Base-by-base conservation (phyloP, 2,113 vertebrate genomes). In the Megalops atlanticus region DNA sequence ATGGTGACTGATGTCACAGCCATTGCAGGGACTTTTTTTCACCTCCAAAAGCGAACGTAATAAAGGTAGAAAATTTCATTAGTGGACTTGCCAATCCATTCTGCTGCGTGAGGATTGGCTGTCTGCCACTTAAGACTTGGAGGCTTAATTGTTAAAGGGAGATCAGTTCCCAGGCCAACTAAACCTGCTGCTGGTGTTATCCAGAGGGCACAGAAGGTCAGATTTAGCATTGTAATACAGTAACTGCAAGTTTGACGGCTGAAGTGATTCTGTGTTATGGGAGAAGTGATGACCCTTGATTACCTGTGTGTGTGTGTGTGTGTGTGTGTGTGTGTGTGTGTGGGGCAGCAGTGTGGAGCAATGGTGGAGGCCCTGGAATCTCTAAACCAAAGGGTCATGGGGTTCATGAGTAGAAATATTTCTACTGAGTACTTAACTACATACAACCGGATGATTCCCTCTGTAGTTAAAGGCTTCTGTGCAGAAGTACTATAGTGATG, bases 31-130 rank as follows among this genome's bases (percentile, higher is more conserved):
- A n/a, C n/a, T n/a, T n/a, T n/a, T n/a, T n/a, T n/a, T n/a, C n/a
- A n/a, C n/a, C n/a, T n/a, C n/a, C n/a, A n/a, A n/a, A n/a, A n/a
- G 3, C 36, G 72, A 78, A 38, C 31, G 7, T 38, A 78, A 52
- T 78, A 58, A 78, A 58, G 54, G 33, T 4, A 43, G 54, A 43
- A 40, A 69, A 36, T 36, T 70, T 71, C 39, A 80, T 73, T 80
- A 54, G 24, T 35, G 15, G 36, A 8, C 68, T 7, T 54, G 70
- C 70, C 79, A 80, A 27, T 15, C 33, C 36, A 38, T 41, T 24
- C 47, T 39, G 69, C 14, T 38, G 38, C 43, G 27, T 69, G 77
- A 40, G 52, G 54, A 41, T 38, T 68, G 38, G 2, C 4, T 64
- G 35, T 5, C 24, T 77, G 76, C 21, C 52, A 6, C 24, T 7